Evolutionary conservation across 2,113 vertebrate species (phyloP).

Genomic region (Burhinus oedicnemus): DNA sequence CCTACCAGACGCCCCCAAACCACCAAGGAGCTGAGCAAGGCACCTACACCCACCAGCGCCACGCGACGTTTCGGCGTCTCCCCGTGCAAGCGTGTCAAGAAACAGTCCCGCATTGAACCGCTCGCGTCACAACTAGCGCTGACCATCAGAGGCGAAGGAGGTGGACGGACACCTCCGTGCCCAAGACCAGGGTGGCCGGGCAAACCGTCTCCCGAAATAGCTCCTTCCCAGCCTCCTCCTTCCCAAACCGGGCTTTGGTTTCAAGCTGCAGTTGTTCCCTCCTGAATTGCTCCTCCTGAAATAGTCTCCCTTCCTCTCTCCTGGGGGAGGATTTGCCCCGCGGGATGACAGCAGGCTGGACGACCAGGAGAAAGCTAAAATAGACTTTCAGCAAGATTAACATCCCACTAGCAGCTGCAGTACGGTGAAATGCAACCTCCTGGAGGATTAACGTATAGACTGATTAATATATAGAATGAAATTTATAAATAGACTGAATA

Average conservation of each 20-base stretch:
- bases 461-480: background rate
- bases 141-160: background rate
- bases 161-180: background rate
- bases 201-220: background rate
- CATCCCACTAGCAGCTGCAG: background rate
- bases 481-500: background rate
- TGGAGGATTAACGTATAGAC: background rate
- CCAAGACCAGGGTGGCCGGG: background rate
- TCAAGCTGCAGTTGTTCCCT: conserved; percentile 33
- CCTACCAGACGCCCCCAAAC: too few species aligned
- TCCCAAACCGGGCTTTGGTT: background rate
- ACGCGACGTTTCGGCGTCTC: too few species aligned
- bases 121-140: background rate
- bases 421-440: background rate
- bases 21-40: too few species aligned
- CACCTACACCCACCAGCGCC: too few species aligned
- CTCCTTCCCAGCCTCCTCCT: conserved; percentile 12
- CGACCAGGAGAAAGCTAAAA: background rate
- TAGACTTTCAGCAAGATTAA: background rate
- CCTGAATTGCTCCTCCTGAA: background rate
- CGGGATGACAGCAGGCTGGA: background rate
- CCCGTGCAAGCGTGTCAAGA: too few species aligned
- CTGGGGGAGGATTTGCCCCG: background rate
- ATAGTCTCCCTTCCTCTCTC: background rate
- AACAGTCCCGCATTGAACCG: background rate